A percentile compares a stretch with the other conserved stretches of the same genome.
Conservation (phyloP, 1,140 invertebrate species). For the Drosophila prosaltans region DNA sequence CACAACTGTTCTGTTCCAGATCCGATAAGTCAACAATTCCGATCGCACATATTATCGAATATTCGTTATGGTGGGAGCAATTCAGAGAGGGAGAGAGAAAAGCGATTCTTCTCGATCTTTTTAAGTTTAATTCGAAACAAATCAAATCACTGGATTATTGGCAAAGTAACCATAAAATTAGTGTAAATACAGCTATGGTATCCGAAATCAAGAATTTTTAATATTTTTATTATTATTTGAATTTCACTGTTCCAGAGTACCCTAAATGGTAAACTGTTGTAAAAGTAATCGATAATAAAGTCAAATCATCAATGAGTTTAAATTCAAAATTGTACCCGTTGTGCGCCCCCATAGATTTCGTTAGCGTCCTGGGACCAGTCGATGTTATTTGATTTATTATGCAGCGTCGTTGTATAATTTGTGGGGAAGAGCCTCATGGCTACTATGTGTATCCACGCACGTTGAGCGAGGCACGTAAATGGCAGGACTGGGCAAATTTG, state of each 20-base stretch:
- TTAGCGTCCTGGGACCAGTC: background rate
- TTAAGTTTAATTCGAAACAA: too few relatives aligned
- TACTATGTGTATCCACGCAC: constrained; percentile 36
- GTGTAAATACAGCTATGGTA: too few relatives aligned
- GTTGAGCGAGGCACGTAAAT: constrained; percentile 41
- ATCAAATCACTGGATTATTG: too few relatives aligned
- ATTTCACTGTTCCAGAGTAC: too few relatives aligned
- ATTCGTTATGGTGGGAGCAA: too few relatives aligned
- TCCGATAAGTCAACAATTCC: background rate
- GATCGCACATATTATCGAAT: background rate
- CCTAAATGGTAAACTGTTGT: background rate
- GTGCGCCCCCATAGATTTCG: constrained; percentile 36
- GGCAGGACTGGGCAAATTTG: constrained; percentile 37
- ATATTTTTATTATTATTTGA: too few relatives aligned
- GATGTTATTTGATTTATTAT: constrained; percentile 28
- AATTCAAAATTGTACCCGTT: constrained; percentile 49
- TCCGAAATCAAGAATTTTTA: too few relatives aligned
- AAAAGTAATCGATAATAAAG: constrained; percentile 17
- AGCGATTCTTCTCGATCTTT: too few relatives aligned
- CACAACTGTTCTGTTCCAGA: constrained; percentile 18
- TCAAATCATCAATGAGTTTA: constrained; percentile 16
- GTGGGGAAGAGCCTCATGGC: constrained; percentile 42
- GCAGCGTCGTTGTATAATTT: constrained; percentile 60
- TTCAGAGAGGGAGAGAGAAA: too few relatives aligned
- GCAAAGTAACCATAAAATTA: too few relatives aligned